Evolutionary conservation across 53 echinoderm and acorn worm genomes (phyloP).

Genomic region (Temnopleurus reevesii): DNA sequence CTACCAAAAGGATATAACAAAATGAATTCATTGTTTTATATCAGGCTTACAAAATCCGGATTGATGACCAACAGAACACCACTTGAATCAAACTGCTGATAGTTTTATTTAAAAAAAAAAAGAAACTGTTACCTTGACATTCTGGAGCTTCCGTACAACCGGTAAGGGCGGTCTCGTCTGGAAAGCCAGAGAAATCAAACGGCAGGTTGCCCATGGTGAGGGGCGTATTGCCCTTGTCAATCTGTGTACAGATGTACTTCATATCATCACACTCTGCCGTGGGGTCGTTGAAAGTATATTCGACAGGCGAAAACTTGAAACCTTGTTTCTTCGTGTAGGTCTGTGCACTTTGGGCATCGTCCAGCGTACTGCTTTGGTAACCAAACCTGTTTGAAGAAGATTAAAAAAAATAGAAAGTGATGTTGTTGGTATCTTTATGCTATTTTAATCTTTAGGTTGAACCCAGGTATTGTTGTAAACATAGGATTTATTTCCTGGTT

Average conservation of each 20-base stretch:
- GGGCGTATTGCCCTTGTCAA: constrained; percentile 72
- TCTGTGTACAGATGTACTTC: constrained; percentile 69
- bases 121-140: constrained; percentile 85
- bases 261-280: constrained; percentile 65
- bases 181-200: constrained; percentile 56
- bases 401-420: no score
- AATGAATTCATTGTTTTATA: no score
- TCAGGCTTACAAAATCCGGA: no score
- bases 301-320: constrained; percentile 49
- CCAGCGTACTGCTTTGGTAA: not conserved
- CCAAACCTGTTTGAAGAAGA: constrained; percentile 21
- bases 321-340: constrained; percentile 63
- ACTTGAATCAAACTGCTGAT: no score
- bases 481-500: no score
- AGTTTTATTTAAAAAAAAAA: no score
- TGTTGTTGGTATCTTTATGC: no score
- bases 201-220: constrained; percentile 50
- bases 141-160: constrained; percentile 72
- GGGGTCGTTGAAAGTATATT: constrained; percentile 52
- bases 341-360: constrained; percentile 12
- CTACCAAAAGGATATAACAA: no score
- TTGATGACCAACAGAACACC: no score
- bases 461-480: no score
- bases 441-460: no score
- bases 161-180: constrained; percentile 65